Evolutionary conservation across 2,113 vertebrate genomes (phyloP).

Genomic region (Tragelaphus strepsiceros): DNA sequence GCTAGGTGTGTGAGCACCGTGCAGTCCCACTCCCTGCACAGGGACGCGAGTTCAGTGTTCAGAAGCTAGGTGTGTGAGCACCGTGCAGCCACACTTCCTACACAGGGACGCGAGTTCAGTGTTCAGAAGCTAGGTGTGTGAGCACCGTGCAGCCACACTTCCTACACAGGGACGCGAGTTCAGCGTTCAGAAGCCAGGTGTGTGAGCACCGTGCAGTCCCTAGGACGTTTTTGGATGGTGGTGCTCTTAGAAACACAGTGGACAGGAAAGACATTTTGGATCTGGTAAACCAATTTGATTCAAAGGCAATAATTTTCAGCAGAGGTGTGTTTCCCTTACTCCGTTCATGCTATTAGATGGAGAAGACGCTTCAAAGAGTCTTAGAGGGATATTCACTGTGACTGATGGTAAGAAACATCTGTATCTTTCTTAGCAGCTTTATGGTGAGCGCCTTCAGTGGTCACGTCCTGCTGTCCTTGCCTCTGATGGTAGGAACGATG

Average conservation of each 20-base stretch:
- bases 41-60: background rate
- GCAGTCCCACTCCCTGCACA: background rate
- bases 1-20: background rate
- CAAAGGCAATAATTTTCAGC: background rate
- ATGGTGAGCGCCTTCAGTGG: background rate
- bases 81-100: background rate
- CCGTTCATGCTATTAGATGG: background rate
- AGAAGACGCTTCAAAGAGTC: background rate
- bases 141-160: background rate
- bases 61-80: background rate
- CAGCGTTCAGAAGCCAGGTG: background rate
- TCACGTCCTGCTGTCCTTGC: background rate
- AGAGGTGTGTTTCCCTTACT: background rate
- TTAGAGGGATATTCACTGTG: background rate
- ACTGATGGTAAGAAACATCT: background rate
- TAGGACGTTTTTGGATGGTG: accelerated
- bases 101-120: no score
- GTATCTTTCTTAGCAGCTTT: background rate
- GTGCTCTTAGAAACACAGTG: background rate
- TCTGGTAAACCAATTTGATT: background rate
- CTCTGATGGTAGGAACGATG: background rate
- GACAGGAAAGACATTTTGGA: background rate
- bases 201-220: background rate
- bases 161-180: background rate
- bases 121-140: background rate